Evolutionary conservation across 2,797 vertebrate genomes (phyloP).

Genomic region (Siniperca scherzeri): DNA sequence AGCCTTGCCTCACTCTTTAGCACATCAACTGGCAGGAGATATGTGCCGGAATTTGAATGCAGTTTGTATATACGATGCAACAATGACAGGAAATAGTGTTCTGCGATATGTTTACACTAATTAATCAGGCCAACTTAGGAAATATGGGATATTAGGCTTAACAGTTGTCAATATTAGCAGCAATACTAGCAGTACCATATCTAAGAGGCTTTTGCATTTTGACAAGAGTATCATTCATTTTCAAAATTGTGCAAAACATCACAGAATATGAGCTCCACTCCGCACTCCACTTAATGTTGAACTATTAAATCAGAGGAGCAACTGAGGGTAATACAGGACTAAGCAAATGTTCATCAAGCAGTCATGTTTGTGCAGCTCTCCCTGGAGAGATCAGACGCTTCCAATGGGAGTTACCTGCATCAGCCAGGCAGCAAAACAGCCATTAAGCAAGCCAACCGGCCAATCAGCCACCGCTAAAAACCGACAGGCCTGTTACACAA

Average conservation of each 20-base stretch:
- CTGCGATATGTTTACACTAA: background rate
- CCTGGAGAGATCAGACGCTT: slow-evolving; percentile 59
- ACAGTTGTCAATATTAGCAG: background rate
- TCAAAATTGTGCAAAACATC: background rate
- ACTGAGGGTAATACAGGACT: slow-evolving; percentile 35
- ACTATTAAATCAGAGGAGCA: slow-evolving; percentile 31
- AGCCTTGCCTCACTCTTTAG: background rate
- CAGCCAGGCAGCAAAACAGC: slow-evolving; percentile 66
- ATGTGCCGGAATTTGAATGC: slow-evolving; percentile 16
- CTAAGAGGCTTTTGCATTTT: background rate
- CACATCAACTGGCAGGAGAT: slow-evolving; percentile 13
- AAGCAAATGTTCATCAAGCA: slow-evolving; percentile 75
- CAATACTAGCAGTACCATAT: background rate
- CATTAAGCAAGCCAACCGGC: slow-evolving; percentile 50
- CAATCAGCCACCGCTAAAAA: slow-evolving; percentile 60
- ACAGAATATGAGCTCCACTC: slow-evolving; percentile 1
- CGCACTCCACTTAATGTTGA: slow-evolving; percentile 11
- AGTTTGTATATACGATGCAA: slow-evolving; percentile 18
- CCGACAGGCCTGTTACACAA: slow-evolving; percentile 83
- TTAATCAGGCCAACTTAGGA: background rate
- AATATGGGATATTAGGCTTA: background rate
- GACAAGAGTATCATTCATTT: background rate
- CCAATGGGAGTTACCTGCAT: slow-evolving; percentile 72
- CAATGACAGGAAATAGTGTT: background rate
- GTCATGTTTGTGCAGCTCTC: slow-evolving; percentile 69